Conservation (phyloP, 2,113 vertebrate genomes). For the Ornithorhynchus anatinus region DNA sequence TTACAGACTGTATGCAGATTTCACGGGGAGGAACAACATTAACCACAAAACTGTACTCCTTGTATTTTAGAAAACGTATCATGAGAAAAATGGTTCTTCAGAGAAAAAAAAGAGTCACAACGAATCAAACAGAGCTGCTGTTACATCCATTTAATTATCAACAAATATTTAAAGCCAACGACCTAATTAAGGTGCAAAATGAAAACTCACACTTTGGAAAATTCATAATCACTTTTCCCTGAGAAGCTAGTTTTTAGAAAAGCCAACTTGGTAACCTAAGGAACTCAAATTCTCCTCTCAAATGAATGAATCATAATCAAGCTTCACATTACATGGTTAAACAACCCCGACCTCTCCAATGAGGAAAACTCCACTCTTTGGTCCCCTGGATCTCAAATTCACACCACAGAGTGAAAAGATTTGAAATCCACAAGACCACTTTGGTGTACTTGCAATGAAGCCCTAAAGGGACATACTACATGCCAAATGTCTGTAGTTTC, state of each 20-base stretch:
- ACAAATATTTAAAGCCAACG: not conserved
- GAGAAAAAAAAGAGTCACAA: not conserved
- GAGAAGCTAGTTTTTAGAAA: not conserved
- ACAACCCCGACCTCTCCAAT: not conserved
- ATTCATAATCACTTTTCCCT: not conserved
- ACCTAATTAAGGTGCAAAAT: not conserved
- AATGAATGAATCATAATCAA: not conserved
- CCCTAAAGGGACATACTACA: too few relatives aligned
- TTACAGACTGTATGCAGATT: not conserved
- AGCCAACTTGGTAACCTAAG: not conserved
- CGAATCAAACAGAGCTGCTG: not conserved
- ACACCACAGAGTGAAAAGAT: not conserved
- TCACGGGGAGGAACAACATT: not conserved
- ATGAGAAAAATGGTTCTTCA: not conserved
- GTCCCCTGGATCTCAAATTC: not conserved
- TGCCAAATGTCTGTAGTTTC: too few relatives aligned
- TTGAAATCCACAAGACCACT: not conserved
- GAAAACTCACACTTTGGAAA: not conserved
- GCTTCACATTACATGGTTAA: not conserved
- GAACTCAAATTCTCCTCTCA: not conserved
- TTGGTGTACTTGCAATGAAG: not conserved
- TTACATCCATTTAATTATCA: constrained; percentile 12
- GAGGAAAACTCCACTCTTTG: not conserved
- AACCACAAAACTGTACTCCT: not conserved
- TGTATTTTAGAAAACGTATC: not conserved